A percentile compares a stretch with the other conserved stretches of the same genome.
Evolutionary conservation across 2,797 vertebrate species (phyloP).

Genomic region (Netta rufina): DNA sequence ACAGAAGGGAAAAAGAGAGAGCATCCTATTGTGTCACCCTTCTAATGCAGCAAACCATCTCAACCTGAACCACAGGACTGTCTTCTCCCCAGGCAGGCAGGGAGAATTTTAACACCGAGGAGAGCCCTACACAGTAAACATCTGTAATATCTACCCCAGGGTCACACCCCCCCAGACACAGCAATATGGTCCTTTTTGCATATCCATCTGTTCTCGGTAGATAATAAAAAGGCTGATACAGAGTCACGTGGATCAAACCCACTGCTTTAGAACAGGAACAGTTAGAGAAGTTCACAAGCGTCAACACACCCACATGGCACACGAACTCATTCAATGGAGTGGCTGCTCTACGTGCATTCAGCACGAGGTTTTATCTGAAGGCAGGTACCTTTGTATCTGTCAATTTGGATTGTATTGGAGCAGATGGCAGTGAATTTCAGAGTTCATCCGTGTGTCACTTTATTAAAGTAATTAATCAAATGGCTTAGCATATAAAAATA

Average conservation of each 20-base stretch:
- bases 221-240: conserved; percentile 10
- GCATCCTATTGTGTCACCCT: background rate
- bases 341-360: background rate
- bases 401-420: conserved; percentile 4
- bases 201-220: background rate
- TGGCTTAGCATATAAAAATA: conserved; percentile 57
- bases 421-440: conserved; percentile 9
- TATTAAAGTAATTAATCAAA: conserved; percentile 49
- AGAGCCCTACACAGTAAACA: background rate
- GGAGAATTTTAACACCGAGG: background rate
- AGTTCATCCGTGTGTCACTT: background rate
- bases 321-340: background rate
- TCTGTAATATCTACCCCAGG: background rate
- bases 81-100: background rate
- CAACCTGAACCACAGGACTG: background rate
- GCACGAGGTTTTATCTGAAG: background rate
- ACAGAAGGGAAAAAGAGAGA: background rate
- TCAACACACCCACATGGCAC: background rate
- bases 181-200: background rate
- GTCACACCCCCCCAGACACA: background rate
- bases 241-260: background rate
- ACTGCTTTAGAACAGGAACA: background rate
- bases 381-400: background rate
- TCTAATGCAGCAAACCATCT: background rate
- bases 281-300: background rate